Evolutionary conservation across 2,888 invertebrate genomes (phyloP), one percentile per base, ranked within the genome.

Genomic region (Antheraea assamensis): DNA sequence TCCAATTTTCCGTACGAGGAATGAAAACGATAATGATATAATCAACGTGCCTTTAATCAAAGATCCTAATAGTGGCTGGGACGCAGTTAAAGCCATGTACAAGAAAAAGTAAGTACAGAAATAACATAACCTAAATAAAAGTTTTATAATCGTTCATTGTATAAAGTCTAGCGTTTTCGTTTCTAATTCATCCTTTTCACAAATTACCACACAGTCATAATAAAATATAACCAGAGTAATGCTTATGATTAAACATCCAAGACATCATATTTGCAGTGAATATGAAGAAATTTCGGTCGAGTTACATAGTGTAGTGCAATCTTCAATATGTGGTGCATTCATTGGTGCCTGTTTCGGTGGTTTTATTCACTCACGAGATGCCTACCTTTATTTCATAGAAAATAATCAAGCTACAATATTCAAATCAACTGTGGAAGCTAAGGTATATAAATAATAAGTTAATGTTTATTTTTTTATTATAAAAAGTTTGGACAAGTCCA

Each of bases 351-450:
- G 95, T 68, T 95, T 96, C 82, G 97, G 97, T 72, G 97, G 97
- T 42, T 92, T 96, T 81, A 85, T 95, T 3, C 89, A 93, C 78
- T 96, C 97, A 19, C 93, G 95, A 79, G 83, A 85, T 5, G 95
- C 96, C 1, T 97, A 96, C 81, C 77, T 96, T 66, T 93, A 96
- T 80, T 97, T 97, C 80, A 96, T 97, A 87, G 96, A 96, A 85
- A 96, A 95, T 77, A 97, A 97, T 89, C 96, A 97, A 91, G 97
- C 97, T 15, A 96, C 97, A 5, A 93, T 95, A 72, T 97, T 96
- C 86, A 90, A 90, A 72, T 95, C 95, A 72, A 96, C 96, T 76
- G 85, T 95, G 13, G 95, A 97, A 73, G 97, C 97, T 4, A 96
- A 97, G 93, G 97, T 96, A 92, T 55, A 78, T 68, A 74, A 71